These are phyloP conservation scores for Agapostemon virescens DNA, from an alignment of 2,888 invertebrate species.

Conservation along the genomic window DNA sequence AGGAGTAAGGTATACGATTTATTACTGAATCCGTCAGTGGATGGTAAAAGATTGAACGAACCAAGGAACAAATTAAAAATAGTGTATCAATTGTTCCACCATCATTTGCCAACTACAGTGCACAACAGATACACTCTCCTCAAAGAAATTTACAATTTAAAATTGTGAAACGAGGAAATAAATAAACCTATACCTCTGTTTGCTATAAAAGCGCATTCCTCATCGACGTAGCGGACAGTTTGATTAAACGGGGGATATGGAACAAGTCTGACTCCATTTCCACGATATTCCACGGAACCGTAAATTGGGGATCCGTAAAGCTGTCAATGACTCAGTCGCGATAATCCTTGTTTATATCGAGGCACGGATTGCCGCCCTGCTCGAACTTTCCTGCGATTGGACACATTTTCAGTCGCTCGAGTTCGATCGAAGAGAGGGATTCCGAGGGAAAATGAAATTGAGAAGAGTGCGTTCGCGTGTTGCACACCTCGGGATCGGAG, in stretches of 20 bases:
- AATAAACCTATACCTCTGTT: background rate
- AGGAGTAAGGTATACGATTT: background rate
- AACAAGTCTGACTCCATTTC: background rate
- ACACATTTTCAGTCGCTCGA: background rate
- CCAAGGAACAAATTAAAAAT: background rate
- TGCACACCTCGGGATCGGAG: constrained; percentile 7
- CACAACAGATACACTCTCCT: no score
- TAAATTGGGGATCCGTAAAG: background rate
- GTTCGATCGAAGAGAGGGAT: background rate
- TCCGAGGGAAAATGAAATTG: constrained; percentile 2
- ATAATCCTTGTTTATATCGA: constrained; percentile 6
- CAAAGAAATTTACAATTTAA: no score
- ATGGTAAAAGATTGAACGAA: background rate
- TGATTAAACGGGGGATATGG: background rate
- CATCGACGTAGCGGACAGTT: background rate
- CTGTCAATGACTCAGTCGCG: background rate
- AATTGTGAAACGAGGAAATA: no score
- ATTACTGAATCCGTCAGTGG: background rate
- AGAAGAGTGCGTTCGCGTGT: background rate
- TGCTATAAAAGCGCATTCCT: background rate
- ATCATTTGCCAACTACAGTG: background rate
- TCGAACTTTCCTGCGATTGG: background rate
- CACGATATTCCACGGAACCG: background rate
- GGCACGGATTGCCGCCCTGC: background rate
- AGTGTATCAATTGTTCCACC: background rate